Conservation (phyloP, 2,797 vertebrate species). For the Anas bernieri region DNA sequence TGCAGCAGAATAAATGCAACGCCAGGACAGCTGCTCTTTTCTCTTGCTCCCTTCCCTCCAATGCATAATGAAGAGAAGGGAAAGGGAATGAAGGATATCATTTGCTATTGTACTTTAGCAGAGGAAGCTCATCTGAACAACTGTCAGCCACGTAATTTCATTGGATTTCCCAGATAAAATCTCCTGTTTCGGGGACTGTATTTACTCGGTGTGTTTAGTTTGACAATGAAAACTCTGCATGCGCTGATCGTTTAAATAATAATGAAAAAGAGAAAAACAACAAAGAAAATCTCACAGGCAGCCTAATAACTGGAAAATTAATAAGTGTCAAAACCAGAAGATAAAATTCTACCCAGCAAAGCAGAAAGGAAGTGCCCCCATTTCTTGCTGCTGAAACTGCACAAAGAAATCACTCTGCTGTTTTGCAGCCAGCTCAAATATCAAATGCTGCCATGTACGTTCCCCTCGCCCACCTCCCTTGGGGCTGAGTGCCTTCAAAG, state of each 20-base stretch:
- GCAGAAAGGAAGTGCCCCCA: neutral
- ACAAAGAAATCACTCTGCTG: neutral
- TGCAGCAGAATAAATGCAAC: neutral
- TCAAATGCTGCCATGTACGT: neutral
- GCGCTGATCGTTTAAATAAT: neutral
- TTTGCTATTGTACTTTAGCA: neutral
- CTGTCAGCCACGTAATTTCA: slow-evolving; percentile 16
- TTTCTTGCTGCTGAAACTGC: neutral
- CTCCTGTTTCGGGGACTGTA: slow-evolving; percentile 7
- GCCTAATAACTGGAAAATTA: slow-evolving; percentile 24
- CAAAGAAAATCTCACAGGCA: slow-evolving; percentile 9
- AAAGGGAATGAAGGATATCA: neutral
- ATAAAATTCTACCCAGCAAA: slow-evolving; percentile 18
- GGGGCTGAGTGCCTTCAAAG: neutral
- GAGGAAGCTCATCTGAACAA: neutral
- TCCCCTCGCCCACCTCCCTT: neutral
- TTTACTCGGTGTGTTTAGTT: slow-evolving; percentile 24
- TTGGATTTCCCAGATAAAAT: slow-evolving; percentile 32
- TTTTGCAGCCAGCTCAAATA: neutral
- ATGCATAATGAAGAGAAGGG: neutral
- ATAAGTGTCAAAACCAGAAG: neutral
- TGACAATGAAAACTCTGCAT: neutral
- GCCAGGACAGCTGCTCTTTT: neutral
- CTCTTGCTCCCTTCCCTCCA: neutral
- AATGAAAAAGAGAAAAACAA: neutral